phyloP scores from a whole-genome alignment of 2,797 vertebrate species.

The Chelidonichthys spinosus region DNA sequence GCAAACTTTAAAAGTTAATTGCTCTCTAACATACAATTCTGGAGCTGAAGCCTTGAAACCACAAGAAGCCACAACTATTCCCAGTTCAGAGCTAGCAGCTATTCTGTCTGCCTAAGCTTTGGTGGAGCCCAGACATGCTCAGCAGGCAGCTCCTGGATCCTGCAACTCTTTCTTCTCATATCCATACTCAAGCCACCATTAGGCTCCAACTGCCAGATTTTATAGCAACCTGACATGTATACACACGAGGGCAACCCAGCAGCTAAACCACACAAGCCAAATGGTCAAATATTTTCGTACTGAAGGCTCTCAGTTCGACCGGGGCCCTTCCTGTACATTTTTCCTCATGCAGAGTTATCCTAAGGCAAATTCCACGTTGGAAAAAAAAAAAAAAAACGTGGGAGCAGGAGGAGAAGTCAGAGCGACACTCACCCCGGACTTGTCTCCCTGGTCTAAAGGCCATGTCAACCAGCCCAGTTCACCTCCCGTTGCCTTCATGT shows the following conservation, averaged over 20 bases:
- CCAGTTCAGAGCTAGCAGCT: conserved; percentile 73
- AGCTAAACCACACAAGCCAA: conserved; percentile 57
- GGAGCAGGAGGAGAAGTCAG: conserved; percentile 34
- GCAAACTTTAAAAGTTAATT: conserved; percentile 86
- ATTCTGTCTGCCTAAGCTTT: conserved; percentile 69
- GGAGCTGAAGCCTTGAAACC: conserved; percentile 80
- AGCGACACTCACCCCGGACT: conserved; percentile 88
- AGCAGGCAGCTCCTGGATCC: conserved; percentile 50
- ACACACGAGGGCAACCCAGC: conserved; percentile 17
- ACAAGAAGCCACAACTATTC: conserved; percentile 84
- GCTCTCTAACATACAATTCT: conserved; percentile 84
- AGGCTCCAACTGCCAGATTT: conserved; percentile 44
- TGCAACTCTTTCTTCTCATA: conserved; percentile 19
- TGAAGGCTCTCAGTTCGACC: conserved; percentile 24
- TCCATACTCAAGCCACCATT: conserved; percentile 24
- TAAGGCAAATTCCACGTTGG: conserved; percentile 57
- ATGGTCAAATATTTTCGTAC: conserved; percentile 44
- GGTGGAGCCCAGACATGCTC: conserved; percentile 72
- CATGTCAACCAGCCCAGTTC: conserved; percentile 96
- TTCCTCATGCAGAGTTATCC: conserved; percentile 36
- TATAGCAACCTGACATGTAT: conserved; percentile 39
- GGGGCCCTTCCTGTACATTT: conserved; percentile 34
- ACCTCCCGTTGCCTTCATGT: conserved; percentile 90
- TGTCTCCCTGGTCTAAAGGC: conserved; percentile 82
- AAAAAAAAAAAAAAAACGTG: conserved; percentile 33